Base-by-base conservation (phyloP, 2,888 invertebrate genomes). In the Neoitamus cyanurus region DNA sequence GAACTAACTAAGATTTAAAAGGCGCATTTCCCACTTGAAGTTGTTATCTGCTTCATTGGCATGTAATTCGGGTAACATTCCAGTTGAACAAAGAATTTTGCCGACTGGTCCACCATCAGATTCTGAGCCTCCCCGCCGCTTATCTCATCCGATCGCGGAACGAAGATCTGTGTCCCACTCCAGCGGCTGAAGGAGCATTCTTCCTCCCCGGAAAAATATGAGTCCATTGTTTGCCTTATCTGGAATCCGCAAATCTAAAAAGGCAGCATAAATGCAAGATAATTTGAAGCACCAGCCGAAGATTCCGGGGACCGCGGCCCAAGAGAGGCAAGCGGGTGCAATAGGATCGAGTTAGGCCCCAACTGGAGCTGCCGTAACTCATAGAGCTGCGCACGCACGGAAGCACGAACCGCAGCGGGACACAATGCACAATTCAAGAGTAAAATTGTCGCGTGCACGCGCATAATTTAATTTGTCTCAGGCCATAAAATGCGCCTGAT, bases 401-500 rank as follows among this genome's bases (percentile, higher is more conserved):
- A 37, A 37, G 73, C 73, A 20, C 72, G 31, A 34, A 73, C 34
- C 15, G 36, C 20, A 70, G n/a, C 30, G 31, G 30, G n/a, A 4
- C 30, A 30, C 70, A 70, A 30, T 70, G 31, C 28, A 70, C 73
- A 73, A 58, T 48, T 78, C 31, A 30, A 78, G 82, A 68, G 69
- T 36, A 37, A 69, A 82, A 82, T 82, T 69, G 42, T 82, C 82
- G 42, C 37, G 69, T 34, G 82, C 82, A 82, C 82, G 82, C 82
- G 82, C 82, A 82, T 82, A 82, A 82, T 82, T 82, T 82, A 82
- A 82, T 82, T 68, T 82, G 69, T 82, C 82, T 37, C 82, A 82
- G 20, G 28, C 68, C 37, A 42, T 82, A 82, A 82, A 25, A 48
- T 68, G 69, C 15, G 7, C n/a, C 25, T 68, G 69, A 68, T 82